Base-by-base conservation (phyloP, 35 echinoderm and acorn worm species). In the Lytechinus pictus region DNA sequence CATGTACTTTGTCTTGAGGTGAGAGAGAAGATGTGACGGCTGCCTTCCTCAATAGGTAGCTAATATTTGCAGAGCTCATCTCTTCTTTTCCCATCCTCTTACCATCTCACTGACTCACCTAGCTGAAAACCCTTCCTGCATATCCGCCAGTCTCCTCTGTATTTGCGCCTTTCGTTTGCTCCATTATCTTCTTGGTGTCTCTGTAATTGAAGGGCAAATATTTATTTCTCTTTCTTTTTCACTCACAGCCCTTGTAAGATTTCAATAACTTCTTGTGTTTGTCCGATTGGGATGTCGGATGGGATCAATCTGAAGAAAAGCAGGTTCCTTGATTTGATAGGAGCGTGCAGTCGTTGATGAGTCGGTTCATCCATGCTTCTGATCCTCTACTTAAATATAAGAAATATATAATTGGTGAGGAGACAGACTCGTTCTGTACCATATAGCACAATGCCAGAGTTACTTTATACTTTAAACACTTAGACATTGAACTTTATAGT, bases 101-200 rank as follows among this genome's bases (percentile, higher is more conserved):
- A 79, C 19, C 66, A 79, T 79, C 66, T 79, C 8, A 79, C 66
- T 79, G 66, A 79, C 66, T 79, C 66, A 79, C 16, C 66, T 79
- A 79, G 19, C 66, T 79, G 7, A 0, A 79, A 16, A 79, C 19
- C 66, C 66, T 79, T n/a, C 66, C 14, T 79, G 66, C 66, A 24
- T 24, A 79, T 79, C 66, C 19, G n/a, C 66, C 21, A 79, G 19
- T 79, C 66, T 16, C 16, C 16, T 79, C 66, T 24, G 1, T 79
- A 79, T 79, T 79, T 79, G 66, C 66, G 66, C 66, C n/a, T 16
- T n/a, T 79, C 19, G 66, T 79, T 79, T 79, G 66, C 21, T 79
- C 66, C 66, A 79, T 79, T 79, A 79, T n/a, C 66, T 79, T 24
- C 66, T 79, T 79, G 66, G 66, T 79, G 66, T 79, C 66, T n/a